Percentiles rank a stretch among this genome's conserved stretches.
Conservation (phyloP, 2,888 invertebrate genomes). For the Parnassius orleans region DNA sequence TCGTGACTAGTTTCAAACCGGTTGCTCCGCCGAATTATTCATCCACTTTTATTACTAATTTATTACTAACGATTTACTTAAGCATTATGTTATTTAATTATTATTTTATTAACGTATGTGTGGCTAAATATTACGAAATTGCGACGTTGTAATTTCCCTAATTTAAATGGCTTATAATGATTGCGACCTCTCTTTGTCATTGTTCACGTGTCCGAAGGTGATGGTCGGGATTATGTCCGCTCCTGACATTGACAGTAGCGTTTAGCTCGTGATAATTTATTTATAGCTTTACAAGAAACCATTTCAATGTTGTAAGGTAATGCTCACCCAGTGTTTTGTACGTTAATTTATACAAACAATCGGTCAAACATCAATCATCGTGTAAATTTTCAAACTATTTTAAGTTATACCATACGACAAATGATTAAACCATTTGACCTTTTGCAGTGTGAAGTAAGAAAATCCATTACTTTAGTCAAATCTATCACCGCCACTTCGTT, state of each 20-base stretch:
- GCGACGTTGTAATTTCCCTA: conserved; percentile 9
- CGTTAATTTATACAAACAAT: neutral
- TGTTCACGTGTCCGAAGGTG: conserved; percentile 26
- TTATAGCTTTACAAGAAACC: conserved; percentile 22
- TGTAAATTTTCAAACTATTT: no score
- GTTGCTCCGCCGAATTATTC: conserved; percentile 20
- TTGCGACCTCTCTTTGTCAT: conserved; percentile 13
- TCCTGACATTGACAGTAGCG: conserved; percentile 27
- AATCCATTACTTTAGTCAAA: no score
- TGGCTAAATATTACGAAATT: neutral
- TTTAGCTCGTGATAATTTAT: conserved; percentile 20
- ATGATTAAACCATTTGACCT: no score
- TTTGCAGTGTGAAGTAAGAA: no score
- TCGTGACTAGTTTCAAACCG: conserved; percentile 30
- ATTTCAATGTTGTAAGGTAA: conserved; percentile 17
- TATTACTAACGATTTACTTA: conserved; percentile 15
- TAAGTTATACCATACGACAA: no score
- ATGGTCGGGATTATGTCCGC: conserved; percentile 22
- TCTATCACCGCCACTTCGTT: no score
- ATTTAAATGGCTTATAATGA: conserved; percentile 14
- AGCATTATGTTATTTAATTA: conserved; percentile 18
- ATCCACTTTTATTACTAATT: conserved; percentile 17
- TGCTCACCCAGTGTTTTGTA: conserved; percentile 2
- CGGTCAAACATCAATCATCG: no score
- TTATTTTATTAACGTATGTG: conserved; percentile 19